phyloP scores from a whole-genome alignment of 2,797 vertebrate species.

The Tamandua tetradactyla region DNA sequence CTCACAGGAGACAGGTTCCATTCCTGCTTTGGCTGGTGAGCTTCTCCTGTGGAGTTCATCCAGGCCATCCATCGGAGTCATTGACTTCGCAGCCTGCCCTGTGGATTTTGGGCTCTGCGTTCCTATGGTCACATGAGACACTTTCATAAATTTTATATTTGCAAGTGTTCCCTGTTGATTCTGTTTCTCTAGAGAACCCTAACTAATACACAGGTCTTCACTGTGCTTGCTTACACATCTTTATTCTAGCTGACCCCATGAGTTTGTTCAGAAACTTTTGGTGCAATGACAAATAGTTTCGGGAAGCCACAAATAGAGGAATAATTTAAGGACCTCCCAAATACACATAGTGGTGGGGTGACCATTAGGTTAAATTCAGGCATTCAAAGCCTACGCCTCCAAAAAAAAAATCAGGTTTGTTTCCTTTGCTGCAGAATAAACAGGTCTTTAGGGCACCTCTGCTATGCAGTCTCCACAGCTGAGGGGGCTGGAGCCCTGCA shows the following conservation, averaged over 20 bases:
- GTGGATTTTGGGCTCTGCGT: too few species aligned
- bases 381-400: background rate
- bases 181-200: too few species aligned
- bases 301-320: background rate
- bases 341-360: background rate
- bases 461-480: background rate
- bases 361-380: constrained; percentile 14
- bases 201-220: too few species aligned
- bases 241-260: background rate
- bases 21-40: too few species aligned
- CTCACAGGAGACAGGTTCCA: too few species aligned
- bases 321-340: background rate
- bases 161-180: too few species aligned
- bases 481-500: background rate
- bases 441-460: background rate
- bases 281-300: background rate
- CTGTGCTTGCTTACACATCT: background rate
- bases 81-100: too few species aligned
- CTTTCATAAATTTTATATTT: too few species aligned
- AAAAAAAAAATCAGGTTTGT: background rate
- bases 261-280: background rate
- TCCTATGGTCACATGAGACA: too few species aligned
- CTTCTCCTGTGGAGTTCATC: too few species aligned
- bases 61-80: too few species aligned
- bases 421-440: constrained; percentile 40